Base-by-base conservation (phyloP, 2,888 invertebrate genomes). In the Eudasyphora cyanicolor region DNA sequence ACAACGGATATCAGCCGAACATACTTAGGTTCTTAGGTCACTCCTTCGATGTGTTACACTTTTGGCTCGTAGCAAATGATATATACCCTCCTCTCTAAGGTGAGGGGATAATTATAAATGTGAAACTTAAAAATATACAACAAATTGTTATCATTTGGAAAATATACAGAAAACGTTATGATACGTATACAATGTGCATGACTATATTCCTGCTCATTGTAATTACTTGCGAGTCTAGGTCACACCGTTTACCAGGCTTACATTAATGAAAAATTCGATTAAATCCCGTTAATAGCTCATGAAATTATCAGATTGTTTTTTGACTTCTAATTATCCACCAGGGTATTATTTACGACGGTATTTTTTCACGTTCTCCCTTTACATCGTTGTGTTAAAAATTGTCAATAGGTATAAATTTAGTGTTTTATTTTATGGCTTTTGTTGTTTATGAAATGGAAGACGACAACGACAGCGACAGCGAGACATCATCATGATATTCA, bases 391-490 rank as follows among this genome's bases (percentile, higher is more conserved):
- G 2, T 62, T 62, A 0, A 35, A 62, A 17, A 35, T 62, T 64
- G 32, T 64, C 32, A 38, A 67, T 67, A n/a, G n/a, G n/a, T n/a
- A 38, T 67, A 67, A 38, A 38, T 19, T 67, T 67, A 24, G 60
- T 42, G 10, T 21, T 21, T 67, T 67, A 67, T 67, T 67, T 67
- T 42, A 67, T 67, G 60, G 29, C 17, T 60, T 67, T 38, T 38
- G 35, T 67, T 67, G 67, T 67, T 67, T 67, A 67, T 67, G 67
- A 42, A 38, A 67, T 67, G 38, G 24, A 67, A 27, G 60, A 60
- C 60, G 60, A 60, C 60, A 27, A 32, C 29, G 27, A 24, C 14
- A 19, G 14, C 27, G 42, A 38, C 67, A 67, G 38, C 38, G 14
- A 12, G 42, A 38, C 67, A 67, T 64, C 38, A 67, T 42, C 42